phyloP scores from a whole-genome alignment of 2,797 vertebrate species.

The Oreortyx pictus region DNA sequence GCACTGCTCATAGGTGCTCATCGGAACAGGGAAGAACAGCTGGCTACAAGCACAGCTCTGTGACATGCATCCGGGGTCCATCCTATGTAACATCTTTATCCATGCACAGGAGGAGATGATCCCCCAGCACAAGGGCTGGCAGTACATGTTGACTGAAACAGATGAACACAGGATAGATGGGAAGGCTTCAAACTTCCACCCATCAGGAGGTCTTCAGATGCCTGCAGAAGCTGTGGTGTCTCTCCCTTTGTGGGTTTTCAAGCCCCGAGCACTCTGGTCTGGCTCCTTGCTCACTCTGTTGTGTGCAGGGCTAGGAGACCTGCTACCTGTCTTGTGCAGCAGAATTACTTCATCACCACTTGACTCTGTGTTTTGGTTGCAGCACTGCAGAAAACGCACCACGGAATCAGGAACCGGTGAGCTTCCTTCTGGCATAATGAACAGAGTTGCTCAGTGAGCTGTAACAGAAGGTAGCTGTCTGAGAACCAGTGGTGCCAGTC shows the following conservation, averaged over 20 bases:
- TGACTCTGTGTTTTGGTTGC: not conserved
- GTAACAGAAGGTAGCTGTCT: not conserved
- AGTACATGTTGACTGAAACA: rapidly evolving
- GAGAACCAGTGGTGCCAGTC: not conserved
- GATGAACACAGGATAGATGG: not conserved
- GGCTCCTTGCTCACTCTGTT: not conserved
- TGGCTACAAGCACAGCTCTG: rapidly evolving
- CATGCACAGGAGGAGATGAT: not conserved
- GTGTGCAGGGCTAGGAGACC: not conserved
- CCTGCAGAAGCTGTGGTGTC: not conserved
- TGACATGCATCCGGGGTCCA: rapidly evolving
- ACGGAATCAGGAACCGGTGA: not conserved
- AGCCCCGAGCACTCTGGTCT: not conserved
- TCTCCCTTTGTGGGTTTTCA: not conserved
- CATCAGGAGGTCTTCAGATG: rapidly evolving
- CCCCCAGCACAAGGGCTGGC: not conserved
- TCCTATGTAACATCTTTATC: not conserved
- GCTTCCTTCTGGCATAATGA: not conserved
- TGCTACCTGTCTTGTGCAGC: not conserved
- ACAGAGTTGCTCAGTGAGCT: not conserved
- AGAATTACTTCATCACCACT: not conserved
- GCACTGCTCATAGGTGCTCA: too few relatives aligned
- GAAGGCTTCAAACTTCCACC: not conserved
- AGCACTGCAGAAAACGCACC: not conserved
- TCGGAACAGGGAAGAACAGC: too few relatives aligned